A percentile compares a stretch with the other conserved stretches of the same genome.
Conservation (phyloP, 2,888 invertebrate species). For the Rhyacophila evoluta region DNA sequence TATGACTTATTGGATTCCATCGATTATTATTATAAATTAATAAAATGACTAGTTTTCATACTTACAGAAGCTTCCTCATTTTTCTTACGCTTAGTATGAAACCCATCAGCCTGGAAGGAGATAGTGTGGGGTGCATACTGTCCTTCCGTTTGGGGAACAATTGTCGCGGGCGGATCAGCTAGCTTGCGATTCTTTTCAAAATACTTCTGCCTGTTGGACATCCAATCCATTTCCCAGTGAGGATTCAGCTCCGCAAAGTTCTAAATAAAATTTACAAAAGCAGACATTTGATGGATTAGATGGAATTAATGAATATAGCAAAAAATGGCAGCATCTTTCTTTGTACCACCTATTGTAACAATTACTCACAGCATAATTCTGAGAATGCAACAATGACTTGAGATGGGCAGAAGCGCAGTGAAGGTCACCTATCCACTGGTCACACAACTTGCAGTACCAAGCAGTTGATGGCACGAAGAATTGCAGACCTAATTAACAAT, state of each 20-base stretch:
- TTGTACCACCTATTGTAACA: too few species aligned
- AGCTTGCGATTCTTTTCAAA: slow-evolving; percentile 67
- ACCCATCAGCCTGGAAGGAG: slow-evolving; percentile 65
- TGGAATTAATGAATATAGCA: too few species aligned
- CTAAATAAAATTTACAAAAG: too few species aligned
- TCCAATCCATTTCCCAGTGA: slow-evolving; percentile 90
- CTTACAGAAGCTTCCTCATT: background rate
- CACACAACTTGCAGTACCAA: slow-evolving; percentile 92
- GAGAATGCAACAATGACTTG: slow-evolving; percentile 82
- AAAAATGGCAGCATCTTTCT: too few species aligned
- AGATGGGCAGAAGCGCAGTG: slow-evolving; percentile 90
- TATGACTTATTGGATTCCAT: too few species aligned
- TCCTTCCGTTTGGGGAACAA: slow-evolving; percentile 59
- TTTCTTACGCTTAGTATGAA: slow-evolving; percentile 62
- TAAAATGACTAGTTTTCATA: too few species aligned
- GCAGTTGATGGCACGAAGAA: slow-evolving; percentile 89
- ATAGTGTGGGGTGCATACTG: slow-evolving; percentile 66
- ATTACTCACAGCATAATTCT: slow-evolving; percentile 81
- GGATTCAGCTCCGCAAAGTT: slow-evolving; percentile 86
- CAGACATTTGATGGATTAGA: too few species aligned
- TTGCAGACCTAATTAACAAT: slow-evolving; percentile 77
- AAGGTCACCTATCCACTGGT: slow-evolving; percentile 88
- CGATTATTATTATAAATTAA: too few species aligned
- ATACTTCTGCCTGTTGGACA: slow-evolving; percentile 82
- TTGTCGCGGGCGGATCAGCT: slow-evolving; percentile 56